Conservation (phyloP, 2,113 vertebrate genomes). For the Phrynosoma platyrhinos region DNA sequence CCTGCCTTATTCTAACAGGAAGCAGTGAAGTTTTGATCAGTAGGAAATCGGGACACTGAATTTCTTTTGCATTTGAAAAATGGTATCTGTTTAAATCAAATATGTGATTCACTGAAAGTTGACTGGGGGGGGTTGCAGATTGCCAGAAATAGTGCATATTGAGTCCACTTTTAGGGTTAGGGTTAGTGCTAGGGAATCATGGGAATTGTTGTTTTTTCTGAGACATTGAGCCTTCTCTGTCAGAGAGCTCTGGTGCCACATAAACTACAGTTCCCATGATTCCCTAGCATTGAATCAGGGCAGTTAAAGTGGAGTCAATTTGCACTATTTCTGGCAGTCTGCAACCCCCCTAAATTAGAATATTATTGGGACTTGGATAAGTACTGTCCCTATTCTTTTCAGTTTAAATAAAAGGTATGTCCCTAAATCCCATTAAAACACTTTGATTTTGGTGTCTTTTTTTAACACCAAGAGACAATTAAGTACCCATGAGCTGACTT, state of each 20-base stretch:
- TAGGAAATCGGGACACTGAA: conserved; percentile 35
- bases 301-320: no score
- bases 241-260: no score
- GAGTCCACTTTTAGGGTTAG: no score
- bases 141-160: no score
- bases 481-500: not conserved
- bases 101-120: not conserved
- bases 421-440: conserved; percentile 18
- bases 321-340: no score
- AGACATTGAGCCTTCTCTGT: no score
- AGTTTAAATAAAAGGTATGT: not conserved
- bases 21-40: conserved; percentile 50
- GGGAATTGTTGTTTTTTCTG: no score
- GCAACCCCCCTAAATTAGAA: not conserved
- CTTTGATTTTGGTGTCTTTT: not conserved
- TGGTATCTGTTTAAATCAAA: conserved; percentile 10
- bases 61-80: conserved; percentile 49
- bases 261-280: no score
- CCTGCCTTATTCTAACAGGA: conserved; percentile 57
- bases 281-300: no score
- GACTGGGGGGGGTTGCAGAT: not conserved
- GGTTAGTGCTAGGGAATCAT: no score
- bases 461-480: not conserved
- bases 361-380: conserved; percentile 32
- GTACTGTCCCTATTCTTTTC: not conserved